These are phyloP conservation scores for Pammene fasciana DNA, from an alignment of 2,888 invertebrate species.

Conservation along the genomic window DNA sequence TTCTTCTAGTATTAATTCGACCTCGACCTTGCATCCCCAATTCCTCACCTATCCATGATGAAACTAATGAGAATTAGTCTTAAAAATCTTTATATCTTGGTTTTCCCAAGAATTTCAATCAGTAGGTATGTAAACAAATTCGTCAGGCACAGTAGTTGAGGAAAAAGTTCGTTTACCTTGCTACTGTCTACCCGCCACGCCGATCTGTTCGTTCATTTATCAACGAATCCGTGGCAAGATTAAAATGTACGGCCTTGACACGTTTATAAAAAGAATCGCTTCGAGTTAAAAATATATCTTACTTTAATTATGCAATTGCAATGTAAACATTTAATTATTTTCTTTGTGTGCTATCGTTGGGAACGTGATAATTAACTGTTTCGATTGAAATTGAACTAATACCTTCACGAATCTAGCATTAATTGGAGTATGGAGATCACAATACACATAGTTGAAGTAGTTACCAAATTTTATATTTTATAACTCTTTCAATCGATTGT, in stretches of 20 bases:
- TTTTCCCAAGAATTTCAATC: not conserved
- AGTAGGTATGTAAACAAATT: constrained; percentile 19
- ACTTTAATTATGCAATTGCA: constrained; percentile 24
- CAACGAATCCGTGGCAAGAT: constrained; percentile 32
- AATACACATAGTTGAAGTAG: too few relatives aligned
- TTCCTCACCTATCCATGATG: not conserved
- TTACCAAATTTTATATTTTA: too few relatives aligned
- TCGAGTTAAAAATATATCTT: constrained; percentile 33
- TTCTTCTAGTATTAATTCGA: not conserved
- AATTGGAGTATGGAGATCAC: not conserved
- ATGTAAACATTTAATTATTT: not conserved
- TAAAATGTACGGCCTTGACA: constrained; percentile 39
- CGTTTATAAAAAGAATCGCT: constrained; percentile 37
- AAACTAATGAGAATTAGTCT: not conserved
- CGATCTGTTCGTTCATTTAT: constrained; percentile 35
- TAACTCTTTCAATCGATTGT: too few relatives aligned
- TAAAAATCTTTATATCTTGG: not conserved
- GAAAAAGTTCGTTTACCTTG: constrained; percentile 42
- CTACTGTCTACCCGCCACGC: constrained; percentile 17
- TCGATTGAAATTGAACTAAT: not conserved
- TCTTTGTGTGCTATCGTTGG: not conserved
- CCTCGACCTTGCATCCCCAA: not conserved
- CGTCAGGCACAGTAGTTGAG: constrained; percentile 22
- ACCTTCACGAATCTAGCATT: not conserved
- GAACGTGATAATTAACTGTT: not conserved